Evolutionary conservation across 2,113 vertebrate genomes (phyloP).

Genomic region (Rhodinocichla rosea): DNA sequence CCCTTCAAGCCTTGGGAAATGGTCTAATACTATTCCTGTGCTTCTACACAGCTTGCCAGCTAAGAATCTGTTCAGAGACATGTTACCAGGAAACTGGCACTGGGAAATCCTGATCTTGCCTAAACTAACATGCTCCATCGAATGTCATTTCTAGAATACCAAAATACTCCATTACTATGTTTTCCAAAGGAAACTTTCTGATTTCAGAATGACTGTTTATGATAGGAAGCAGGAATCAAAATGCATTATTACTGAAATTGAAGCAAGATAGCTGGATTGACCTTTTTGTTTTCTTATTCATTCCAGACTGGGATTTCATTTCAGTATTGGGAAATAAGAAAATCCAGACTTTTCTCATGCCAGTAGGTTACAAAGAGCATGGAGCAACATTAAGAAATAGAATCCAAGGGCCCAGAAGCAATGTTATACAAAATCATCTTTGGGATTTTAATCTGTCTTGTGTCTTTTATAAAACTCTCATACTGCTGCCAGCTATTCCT

Average conservation of each 20-base stretch:
- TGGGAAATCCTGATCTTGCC: background rate
- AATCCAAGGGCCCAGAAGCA: background rate
- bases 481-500: background rate
- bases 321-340: background rate
- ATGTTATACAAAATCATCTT: background rate
- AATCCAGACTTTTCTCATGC: background rate
- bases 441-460: background rate
- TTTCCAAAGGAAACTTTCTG: background rate
- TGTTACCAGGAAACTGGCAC: background rate
- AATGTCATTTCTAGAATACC: background rate
- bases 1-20: background rate
- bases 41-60: background rate
- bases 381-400: background rate
- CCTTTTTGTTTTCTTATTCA: background rate
- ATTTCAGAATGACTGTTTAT: background rate
- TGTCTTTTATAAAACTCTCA: background rate
- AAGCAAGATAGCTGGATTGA: background rate
- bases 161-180: background rate
- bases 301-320: background rate
- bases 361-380: background rate
- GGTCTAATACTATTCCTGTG: background rate
- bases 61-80: background rate
- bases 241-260: background rate
- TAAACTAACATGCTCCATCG: background rate
- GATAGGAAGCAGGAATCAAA: background rate